Conservation (phyloP, 2,888 invertebrate species). For the Isoperla grammatica region DNA sequence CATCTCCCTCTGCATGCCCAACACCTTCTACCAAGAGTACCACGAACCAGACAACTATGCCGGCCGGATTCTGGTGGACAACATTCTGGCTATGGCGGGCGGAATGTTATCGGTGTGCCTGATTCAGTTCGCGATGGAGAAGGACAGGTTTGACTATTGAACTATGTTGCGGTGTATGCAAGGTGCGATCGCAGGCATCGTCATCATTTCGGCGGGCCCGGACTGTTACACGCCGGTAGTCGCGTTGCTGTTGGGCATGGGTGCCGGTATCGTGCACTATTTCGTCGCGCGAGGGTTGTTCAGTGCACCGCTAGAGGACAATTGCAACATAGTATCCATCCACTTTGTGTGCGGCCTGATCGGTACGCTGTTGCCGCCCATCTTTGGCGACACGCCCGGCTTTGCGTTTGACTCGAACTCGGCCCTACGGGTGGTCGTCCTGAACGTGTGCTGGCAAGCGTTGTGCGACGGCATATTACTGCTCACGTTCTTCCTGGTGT, state of each 20-base stretch:
- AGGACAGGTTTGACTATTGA: conserved; percentile 39
- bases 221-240: conserved; percentile 38
- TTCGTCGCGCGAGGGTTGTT: conserved; percentile 36
- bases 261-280: conserved; percentile 36
- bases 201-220: conserved; percentile 39
- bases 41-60: background rate
- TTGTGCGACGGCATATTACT: background rate
- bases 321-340: conserved; percentile 40
- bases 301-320: conserved; percentile 41
- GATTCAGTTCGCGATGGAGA: conserved; percentile 30
- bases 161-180: conserved; percentile 40
- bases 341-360: conserved; percentile 39
- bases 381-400: conserved; percentile 33
- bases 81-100: conserved; percentile 33
- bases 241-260: conserved; percentile 34
- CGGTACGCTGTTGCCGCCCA: conserved; percentile 38
- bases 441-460: conserved; percentile 10
- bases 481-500: background rate
- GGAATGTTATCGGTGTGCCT: conserved; percentile 23
- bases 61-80: conserved; percentile 32
- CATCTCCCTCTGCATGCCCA: conserved; percentile 35
- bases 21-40: conserved; percentile 24
- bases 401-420: conserved; percentile 30
- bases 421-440: conserved; percentile 14
- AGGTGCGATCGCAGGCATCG: conserved; percentile 40